Evolutionary conservation across 2,888 invertebrate species (phyloP).

Genomic region (Lasioglossum vierecki): DNA sequence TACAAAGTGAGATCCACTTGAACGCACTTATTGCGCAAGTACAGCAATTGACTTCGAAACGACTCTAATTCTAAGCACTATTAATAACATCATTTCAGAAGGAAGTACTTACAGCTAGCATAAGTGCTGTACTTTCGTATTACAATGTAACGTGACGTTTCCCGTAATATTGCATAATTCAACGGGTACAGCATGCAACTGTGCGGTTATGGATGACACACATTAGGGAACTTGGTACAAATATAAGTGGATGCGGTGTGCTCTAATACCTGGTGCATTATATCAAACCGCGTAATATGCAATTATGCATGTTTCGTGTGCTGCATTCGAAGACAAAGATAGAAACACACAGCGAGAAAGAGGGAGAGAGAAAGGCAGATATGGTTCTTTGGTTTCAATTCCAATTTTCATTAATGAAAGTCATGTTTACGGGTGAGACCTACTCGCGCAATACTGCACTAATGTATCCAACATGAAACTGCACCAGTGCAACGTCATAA

Average conservation of each 20-base stretch:
- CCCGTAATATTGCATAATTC: slow-evolving; percentile 12
- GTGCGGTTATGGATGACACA: slow-evolving; percentile 35
- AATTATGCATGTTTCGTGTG: slow-evolving; percentile 25
- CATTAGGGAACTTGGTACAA: slow-evolving; percentile 41
- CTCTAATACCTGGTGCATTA: slow-evolving; percentile 16
- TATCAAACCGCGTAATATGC: slow-evolving; percentile 32
- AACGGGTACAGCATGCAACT: slow-evolving; percentile 12
- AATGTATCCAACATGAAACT: background rate
- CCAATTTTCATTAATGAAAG: slow-evolving; percentile 16
- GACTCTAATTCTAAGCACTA: background rate
- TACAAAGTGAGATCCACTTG: background rate
- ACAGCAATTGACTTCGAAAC: background rate
- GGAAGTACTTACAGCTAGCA: background rate
- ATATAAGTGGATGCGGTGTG: slow-evolving; percentile 41
- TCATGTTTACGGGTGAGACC: background rate
- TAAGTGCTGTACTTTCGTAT: background rate
- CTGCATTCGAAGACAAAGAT: background rate
- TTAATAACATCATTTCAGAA: background rate
- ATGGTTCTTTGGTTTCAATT: slow-evolving; percentile 31
- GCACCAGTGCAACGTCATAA: background rate
- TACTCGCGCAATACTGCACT: slow-evolving; percentile 1
- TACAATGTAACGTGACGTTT: slow-evolving; percentile 22
- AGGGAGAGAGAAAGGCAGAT: background rate
- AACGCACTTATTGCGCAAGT: background rate
- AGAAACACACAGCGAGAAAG: background rate